These are phyloP conservation scores for Phainopepla nitens DNA, from an alignment of 2,113 vertebrate species.

Conservation along the genomic window DNA sequence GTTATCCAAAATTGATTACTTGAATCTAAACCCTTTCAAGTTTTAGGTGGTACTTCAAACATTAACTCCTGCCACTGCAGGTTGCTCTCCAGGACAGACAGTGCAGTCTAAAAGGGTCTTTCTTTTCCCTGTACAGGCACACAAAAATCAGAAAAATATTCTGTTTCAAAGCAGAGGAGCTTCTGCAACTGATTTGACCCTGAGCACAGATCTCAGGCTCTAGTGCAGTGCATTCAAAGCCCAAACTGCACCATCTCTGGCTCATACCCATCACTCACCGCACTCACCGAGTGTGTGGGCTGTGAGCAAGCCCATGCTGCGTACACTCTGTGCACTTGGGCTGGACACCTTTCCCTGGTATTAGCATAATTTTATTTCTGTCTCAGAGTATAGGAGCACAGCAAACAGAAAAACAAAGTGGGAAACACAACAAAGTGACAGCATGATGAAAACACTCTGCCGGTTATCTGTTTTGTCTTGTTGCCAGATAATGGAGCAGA, in stretches of 20 bases:
- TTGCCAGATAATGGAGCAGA: conserved; percentile 51
- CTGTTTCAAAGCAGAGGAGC: background rate
- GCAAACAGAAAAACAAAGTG: conserved; percentile 39
- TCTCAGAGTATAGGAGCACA: conserved; percentile 8
- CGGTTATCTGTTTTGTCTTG: conserved; percentile 66
- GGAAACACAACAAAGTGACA: conserved; percentile 65
- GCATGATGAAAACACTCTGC: conserved; percentile 63
- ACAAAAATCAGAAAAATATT: background rate
- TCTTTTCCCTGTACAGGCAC: background rate
- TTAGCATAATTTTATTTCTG: conserved; percentile 61
- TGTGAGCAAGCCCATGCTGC: background rate
- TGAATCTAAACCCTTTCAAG: background rate
- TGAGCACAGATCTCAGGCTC: background rate
- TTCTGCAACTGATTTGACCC: background rate
- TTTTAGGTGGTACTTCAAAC: background rate
- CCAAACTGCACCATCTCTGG: background rate
- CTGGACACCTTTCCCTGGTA: background rate
- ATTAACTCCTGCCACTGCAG: background rate
- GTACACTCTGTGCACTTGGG: background rate
- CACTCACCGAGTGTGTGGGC: background rate
- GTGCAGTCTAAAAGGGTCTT: background rate
- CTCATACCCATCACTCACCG: background rate
- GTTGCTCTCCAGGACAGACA: background rate
- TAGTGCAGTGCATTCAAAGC: background rate
- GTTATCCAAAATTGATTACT: background rate